Evolutionary conservation across 2,113 vertebrate genomes (phyloP), one percentile per base, ranked within the genome.

Genomic region (Hemicordylus capensis): DNA sequence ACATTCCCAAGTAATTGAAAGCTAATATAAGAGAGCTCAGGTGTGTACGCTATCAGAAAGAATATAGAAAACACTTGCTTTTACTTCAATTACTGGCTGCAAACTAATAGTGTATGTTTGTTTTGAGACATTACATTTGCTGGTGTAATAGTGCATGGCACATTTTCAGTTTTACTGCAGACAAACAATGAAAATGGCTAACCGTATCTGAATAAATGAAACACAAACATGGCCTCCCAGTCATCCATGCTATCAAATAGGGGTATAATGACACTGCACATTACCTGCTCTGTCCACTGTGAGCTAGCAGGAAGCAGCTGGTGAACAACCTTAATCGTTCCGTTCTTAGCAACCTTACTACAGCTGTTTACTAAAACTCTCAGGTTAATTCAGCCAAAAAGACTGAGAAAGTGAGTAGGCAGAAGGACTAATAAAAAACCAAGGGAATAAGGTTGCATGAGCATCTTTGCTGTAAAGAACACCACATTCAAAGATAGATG

Each of bases 31-130:
- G 87, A 93, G 89, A 89, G 90, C 81, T 89, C 92, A 89, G 91
- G 94, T 94, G 94, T 94, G 91, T 93, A 94, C 88, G 91, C 89
- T 95, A 92, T 95, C 93, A 91, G 84, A 86, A 7, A 61, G 79
- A 91, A 93, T 90, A 94, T 89, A 93, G 85, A 89, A 89, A 96
- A 96, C 95, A 96, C 94, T 95, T 96, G 95, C 93, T 96, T 95
- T 96, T 90, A 92, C 89, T 56, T 93, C 93, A 78, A 89, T 95
- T 95, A 95, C 94, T 91, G 90, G 90, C 92, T 76, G 87, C n/a
- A 72, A 86, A 80, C 91, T 94, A 88, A 80, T 10, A 9, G 91
- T 74, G 63, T 78, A 82, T 95, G 86, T 96, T 96, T 97, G 89
- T 95, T 96, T 94, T 95, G 92, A 85, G 94, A 85, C 90, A 96